Base-by-base conservation (phyloP, 2,888 invertebrate genomes). In the Taenaris catops region DNA sequence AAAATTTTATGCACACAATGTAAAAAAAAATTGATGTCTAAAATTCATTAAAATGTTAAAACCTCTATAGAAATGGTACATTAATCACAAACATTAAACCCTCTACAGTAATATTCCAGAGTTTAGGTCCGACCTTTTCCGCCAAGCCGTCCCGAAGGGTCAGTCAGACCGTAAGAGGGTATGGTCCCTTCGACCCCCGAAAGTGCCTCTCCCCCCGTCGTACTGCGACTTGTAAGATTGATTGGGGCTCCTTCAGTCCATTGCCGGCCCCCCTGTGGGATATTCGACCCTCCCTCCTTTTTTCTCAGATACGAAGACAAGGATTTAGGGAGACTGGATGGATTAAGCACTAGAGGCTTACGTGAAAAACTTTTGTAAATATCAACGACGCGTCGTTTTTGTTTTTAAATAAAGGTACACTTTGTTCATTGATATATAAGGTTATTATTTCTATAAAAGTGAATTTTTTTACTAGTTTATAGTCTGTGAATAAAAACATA, bases 181-280 rank as follows among this genome's bases (percentile, higher is more conserved):
- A 81, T 63, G 72, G 81, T 79, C 78, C 80, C 76, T 76, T 60
- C 70, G 65, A 78, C 76, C 74, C 64, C 67, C 56, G 64, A 67
- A 66, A 64, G 58, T 58, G 58, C 56, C 55, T 49, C 49, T 51
- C 55, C 49, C 51, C 53, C 51, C 63, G 59, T 62, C 64, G 68
- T 73, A 65, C 60, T 66, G 79, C 81, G 84, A 84, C 84, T 86
- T 81, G 83, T 81, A 87, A 87, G 87, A 87, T 87, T 87, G 87
- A 87, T 87, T 87, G 87, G 87, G 83, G 78, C 86, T 83, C 83
- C 86, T 86, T 81, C 79, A 86, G 86, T 86, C 87, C 87, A 81
- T 83, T 80, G 78, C 83, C 64, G 70, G 57, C 78, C 76, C 71
- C 73, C 71, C 60, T 71, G 74, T 55, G 80, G 76, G 81, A 75